These are phyloP conservation scores for Platyrinchus mystaceus DNA, from an alignment of 2,797 vertebrate genomes.

Conservation along the genomic window DNA sequence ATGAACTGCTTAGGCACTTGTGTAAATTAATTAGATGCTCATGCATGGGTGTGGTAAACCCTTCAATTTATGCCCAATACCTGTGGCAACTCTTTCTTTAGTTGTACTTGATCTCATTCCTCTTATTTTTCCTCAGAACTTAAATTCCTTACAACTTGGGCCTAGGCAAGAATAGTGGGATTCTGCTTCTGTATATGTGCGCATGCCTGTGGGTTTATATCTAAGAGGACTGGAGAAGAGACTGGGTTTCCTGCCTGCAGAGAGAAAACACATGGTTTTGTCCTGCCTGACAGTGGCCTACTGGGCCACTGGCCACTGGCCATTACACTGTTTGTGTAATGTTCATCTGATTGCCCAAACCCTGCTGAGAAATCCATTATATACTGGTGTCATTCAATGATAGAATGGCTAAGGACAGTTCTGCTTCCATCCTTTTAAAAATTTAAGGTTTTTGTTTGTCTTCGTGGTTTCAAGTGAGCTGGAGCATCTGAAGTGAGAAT, in stretches of 20 bases:
- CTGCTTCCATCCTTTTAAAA: neutral
- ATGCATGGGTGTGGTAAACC: neutral
- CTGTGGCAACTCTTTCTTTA: neutral
- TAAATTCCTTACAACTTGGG: neutral
- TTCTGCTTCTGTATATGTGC: neutral
- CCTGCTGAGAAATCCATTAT: neutral
- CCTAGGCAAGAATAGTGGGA: neutral
- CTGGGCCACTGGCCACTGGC: no score
- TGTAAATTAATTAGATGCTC: neutral
- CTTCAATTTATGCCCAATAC: no score
- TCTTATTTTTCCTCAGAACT: neutral
- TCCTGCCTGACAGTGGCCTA: neutral
- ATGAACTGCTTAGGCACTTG: neutral
- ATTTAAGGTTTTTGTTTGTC: neutral
- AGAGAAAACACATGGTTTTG: neutral
- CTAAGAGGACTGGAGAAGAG: neutral
- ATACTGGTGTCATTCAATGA: neutral
- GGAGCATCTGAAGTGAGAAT: neutral
- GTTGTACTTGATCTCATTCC: neutral
- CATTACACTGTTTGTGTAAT: no score
- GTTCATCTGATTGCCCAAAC: neutral
- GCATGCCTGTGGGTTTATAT: rapidly evolving
- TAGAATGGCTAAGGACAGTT: neutral
- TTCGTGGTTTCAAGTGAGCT: neutral
- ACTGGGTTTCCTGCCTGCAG: neutral